These are phyloP conservation scores for Stratiomys singularior DNA, from an alignment of 2,888 invertebrate genomes.

Conservation along the genomic window DNA sequence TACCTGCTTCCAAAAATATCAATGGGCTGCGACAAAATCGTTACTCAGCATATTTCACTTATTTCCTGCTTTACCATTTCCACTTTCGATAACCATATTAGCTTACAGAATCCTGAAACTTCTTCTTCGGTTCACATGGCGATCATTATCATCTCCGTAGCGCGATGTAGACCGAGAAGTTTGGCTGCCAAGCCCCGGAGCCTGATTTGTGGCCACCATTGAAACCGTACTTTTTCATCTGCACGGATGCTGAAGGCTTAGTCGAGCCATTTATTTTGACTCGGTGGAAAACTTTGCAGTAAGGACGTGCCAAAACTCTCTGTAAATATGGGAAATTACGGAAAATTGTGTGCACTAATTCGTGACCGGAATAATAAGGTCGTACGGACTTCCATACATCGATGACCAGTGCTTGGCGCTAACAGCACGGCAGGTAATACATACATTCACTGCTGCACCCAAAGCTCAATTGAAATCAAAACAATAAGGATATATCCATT, in stretches of 20 bases:
- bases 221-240: constrained; percentile 1
- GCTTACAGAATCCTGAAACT: no score
- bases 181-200: not conserved
- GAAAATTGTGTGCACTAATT: constrained; percentile 19
- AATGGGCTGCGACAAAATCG: no score
- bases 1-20: no score
- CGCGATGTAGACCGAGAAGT: not conserved
- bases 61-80: no score
- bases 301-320: constrained; percentile 27
- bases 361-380: constrained; percentile 16
- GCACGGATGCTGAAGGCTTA: not conserved
- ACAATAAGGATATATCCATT: no score
- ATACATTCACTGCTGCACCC: no score
- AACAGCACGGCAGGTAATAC: no score
- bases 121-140: not conserved
- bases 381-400: no score
- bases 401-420: no score
- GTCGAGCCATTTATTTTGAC: not conserved
- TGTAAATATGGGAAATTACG: constrained; percentile 20
- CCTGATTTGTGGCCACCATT: not conserved
- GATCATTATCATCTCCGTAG: not conserved
- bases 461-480: no score
- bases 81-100: no score
- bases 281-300: not conserved
- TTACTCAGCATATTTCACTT: no score